Percentiles rank a stretch among this genome's conserved stretches.
Conservation (phyloP, 2,888 invertebrate genomes). For the Ferdinandea cuprea region DNA sequence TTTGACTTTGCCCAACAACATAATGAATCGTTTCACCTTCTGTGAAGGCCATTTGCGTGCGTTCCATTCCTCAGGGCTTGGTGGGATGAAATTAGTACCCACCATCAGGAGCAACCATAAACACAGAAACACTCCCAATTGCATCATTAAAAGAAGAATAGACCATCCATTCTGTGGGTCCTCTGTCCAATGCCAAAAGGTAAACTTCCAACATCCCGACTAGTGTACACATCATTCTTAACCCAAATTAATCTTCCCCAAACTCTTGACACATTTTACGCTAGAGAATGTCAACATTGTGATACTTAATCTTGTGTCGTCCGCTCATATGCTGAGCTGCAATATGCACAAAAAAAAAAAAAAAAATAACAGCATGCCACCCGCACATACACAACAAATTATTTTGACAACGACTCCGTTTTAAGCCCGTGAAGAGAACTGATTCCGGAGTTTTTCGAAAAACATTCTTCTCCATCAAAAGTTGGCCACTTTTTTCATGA, state of each 20-base stretch:
- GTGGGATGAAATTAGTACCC: too few species aligned
- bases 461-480: conserved; percentile 6
- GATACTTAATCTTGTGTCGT: conserved; percentile 43
- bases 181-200: conserved; percentile 33
- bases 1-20: too few species aligned
- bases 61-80: too few species aligned
- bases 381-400: conserved; percentile 15
- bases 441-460: conserved; percentile 2
- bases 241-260: conserved; percentile 57
- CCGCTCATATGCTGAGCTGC: conserved; percentile 2
- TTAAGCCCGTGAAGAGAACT: conserved; percentile 28
- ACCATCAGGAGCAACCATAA: too few species aligned
- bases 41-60: too few species aligned
- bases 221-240: conserved; percentile 33
- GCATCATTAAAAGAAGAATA: background rate
- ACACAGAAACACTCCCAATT: conserved; percentile 4
- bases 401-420: conserved; percentile 61
- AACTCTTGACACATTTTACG: conserved; percentile 44
- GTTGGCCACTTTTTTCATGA: conserved; percentile 41
- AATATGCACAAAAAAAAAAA: conserved; percentile 4
- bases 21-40: too few species aligned
- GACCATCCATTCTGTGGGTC: too few species aligned
- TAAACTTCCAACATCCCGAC: conserved; percentile 40
- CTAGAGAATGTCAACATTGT: conserved; percentile 52
- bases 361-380: background rate